These are phyloP conservation scores for Acyrthosiphon pisum DNA, from an alignment of 1,140 invertebrate genomes.

Conservation along the genomic window DNA sequence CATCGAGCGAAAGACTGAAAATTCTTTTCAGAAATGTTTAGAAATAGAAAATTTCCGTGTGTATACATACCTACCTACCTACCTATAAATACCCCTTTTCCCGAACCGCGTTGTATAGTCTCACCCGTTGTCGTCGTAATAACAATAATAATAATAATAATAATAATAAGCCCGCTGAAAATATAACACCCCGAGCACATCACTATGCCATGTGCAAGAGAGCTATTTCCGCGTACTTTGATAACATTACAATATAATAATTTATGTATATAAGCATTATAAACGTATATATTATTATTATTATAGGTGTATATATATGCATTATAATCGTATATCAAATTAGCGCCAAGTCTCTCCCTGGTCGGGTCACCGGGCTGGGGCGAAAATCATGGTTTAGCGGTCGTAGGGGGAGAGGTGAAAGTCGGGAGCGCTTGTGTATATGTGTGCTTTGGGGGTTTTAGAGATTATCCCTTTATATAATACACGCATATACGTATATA, in stretches of 20 bases:
- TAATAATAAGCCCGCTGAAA: not conserved
- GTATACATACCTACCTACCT: not conserved
- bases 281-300: not conserved
- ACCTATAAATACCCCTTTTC: no score
- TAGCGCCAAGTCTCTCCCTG: not conserved
- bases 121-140: not conserved
- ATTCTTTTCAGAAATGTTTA: not conserved
- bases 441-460: slow-evolving; percentile 17
- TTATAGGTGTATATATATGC: not conserved
- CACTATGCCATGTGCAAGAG: not conserved
- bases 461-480: slow-evolving; percentile 43
- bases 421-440: not conserved
- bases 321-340: slow-evolving; percentile 45
- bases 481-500: not conserved
- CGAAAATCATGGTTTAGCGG: not conserved
- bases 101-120: not conserved
- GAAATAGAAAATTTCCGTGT: not conserved
- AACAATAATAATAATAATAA: not conserved
- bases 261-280: not conserved
- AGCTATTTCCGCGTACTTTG: not conserved
- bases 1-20: not conserved
- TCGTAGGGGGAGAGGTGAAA: not conserved
- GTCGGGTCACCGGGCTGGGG: not conserved
- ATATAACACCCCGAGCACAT: not conserved
- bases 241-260: slow-evolving; percentile 25